These are phyloP conservation scores for Drosophila monieri DNA, from an alignment of 2,888 invertebrate genomes.

Conservation along the genomic window DNA sequence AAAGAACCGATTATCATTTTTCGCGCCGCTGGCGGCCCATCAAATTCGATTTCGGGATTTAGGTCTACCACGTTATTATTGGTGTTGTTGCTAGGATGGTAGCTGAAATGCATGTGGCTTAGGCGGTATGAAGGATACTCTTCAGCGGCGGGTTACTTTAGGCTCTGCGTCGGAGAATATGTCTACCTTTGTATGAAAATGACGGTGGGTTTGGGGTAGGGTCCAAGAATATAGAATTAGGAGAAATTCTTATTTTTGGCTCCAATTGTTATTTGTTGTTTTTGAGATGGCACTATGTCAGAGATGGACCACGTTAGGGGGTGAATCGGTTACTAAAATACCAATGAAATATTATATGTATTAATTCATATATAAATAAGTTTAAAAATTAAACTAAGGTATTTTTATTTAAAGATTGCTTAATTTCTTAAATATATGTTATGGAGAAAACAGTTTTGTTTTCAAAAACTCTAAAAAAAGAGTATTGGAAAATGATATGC, in stretches of 20 bases:
- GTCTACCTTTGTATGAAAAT: neutral
- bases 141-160: neutral
- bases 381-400: too few species aligned
- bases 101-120: conserved; percentile 62
- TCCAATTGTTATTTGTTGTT: conserved; percentile 30
- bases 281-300: conserved; percentile 2
- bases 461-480: too few species aligned
- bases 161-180: neutral
- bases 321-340: neutral
- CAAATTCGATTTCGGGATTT: conserved; percentile 67
- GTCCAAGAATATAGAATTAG: conserved; percentile 1
- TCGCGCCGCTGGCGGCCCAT: conserved; percentile 75
- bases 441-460: too few species aligned
- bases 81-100: conserved; percentile 44
- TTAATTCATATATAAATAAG: too few species aligned
- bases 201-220: neutral
- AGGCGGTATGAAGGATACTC: neutral
- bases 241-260: conserved; percentile 41
- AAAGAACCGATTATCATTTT: conserved; percentile 80
- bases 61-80: conserved; percentile 57
- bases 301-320: neutral
- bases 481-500: neutral
- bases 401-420: too few species aligned
- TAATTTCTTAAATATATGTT: too few species aligned
- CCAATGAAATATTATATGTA: too few species aligned